Base-by-base conservation (phyloP, 2,888 invertebrate genomes). In the Shargacucullia verbasci region DNA sequence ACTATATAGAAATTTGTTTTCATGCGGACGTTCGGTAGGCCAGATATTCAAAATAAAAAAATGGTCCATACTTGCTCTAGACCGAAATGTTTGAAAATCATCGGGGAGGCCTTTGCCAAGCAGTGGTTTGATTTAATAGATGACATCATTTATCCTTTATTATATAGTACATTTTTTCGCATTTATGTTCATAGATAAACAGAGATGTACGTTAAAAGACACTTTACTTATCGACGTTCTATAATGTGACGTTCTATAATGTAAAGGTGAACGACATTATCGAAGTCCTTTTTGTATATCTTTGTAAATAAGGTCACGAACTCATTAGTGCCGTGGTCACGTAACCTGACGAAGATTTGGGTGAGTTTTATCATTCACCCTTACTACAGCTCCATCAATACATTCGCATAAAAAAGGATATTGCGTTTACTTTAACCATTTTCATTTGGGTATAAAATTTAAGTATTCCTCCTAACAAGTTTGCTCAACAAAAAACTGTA, bases 241-340 rank as follows among this genome's bases (percentile, higher is more conserved):
- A 47, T 12, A 55, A 61, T 49, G 33, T 46, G 35, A 37, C n/a
- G n/a, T n/a, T n/a, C n/a, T n/a, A n/a, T n/a, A n/a, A n/a, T 35
- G 29, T 55, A 37, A 50, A 75, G 68, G 65, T 73, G 54, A 68
- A 65, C 33, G 58, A 66, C 61, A 57, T 61, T 70, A 54, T 47
- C 57, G 47, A 46, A 62, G 62, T 55, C 65, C 58, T 67, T 70
- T 59, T 50, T 33, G 20, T 39, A 53, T 45, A 48, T 65, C 45
- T 49, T 61, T 61, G 59, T 60, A 49, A 67, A 64, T 67, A 70
- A 66, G 66, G 72, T 64, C 69, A 70, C 61, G 66, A 62, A 49
- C 66, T 68, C 64, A 70, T 80, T 78, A 77, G 62, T 48, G 31
- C 45, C 50, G 14, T 33, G 63, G 76, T 81, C 80, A 80, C 82